A percentile compares a stretch with the other conserved stretches of the same genome.
Evolutionary conservation across 64 coral and sea anemone genomes (phyloP).

Genomic region (Porites australiensis): DNA sequence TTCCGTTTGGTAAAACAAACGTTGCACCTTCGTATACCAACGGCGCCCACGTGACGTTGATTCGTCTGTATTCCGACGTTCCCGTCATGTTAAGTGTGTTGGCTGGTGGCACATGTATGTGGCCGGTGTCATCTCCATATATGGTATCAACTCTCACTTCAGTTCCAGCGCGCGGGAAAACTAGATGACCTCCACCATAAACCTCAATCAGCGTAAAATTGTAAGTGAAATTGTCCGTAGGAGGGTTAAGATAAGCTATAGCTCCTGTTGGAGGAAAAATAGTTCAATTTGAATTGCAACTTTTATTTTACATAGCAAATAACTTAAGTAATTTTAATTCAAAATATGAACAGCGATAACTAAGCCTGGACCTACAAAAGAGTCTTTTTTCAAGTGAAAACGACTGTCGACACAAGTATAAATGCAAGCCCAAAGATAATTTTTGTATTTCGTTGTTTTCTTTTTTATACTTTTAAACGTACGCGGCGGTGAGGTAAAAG

Average conservation of each 20-base stretch:
- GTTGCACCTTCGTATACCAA: slow-evolving; percentile 75
- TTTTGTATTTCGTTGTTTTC: too few relatives aligned
- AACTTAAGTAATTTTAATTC: too few relatives aligned
- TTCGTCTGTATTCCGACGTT: slow-evolving; percentile 82
- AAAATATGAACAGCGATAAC: too few relatives aligned
- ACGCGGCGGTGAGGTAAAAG: too few relatives aligned
- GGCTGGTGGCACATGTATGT: slow-evolving; percentile 83
- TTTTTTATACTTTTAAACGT: too few relatives aligned
- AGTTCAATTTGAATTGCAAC: too few relatives aligned
- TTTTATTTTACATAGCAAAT: too few relatives aligned
- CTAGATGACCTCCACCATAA: slow-evolving; percentile 85
- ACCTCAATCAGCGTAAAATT: slow-evolving; percentile 93
- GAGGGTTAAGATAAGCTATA: slow-evolving; percentile 85
- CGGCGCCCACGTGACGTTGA: slow-evolving; percentile 94
- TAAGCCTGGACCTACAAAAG: too few relatives aligned
- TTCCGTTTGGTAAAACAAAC: slow-evolving; percentile 91
- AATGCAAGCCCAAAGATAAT: too few relatives aligned
- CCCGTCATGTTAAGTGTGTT: slow-evolving; percentile 86
- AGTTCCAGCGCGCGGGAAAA: slow-evolving; percentile 84
- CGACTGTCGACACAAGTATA: too few relatives aligned
- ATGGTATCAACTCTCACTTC: slow-evolving; percentile 76
- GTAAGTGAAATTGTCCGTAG: slow-evolving; percentile 71
- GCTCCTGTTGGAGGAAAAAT: slow-evolving; percentile 59
- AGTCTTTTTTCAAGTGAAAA: too few relatives aligned
- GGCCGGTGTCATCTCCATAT: slow-evolving; percentile 95